Conservation (phyloP, 1,140 invertebrate species). For the Polypedilum pembai region DNA sequence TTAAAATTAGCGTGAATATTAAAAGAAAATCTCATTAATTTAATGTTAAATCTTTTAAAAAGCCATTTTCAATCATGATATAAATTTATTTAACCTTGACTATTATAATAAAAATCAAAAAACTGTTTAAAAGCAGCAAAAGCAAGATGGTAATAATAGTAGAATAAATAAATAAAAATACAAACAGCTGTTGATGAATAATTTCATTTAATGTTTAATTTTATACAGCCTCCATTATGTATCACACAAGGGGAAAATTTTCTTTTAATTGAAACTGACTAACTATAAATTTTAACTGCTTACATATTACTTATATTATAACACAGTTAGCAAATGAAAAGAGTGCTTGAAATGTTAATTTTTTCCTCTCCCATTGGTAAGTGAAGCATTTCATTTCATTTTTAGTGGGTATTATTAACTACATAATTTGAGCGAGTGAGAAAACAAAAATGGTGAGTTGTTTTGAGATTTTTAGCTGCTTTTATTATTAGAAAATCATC, state of each 20-base stretch:
- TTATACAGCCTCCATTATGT: background rate
- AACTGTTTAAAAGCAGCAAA: too few relatives aligned
- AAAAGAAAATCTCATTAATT: too few relatives aligned
- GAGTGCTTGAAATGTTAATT: background rate
- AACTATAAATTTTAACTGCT: slow-evolving; percentile 19
- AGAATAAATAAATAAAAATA: background rate
- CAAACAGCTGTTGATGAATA: slow-evolving; percentile 1
- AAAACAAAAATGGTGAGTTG: slow-evolving; percentile 6
- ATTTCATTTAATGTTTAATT: background rate
- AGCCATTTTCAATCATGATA: too few relatives aligned
- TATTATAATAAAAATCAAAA: too few relatives aligned
- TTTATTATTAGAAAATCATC: slow-evolving; percentile 5
- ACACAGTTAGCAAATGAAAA: slow-evolving; percentile 10
- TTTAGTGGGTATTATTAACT: background rate
- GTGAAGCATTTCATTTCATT: background rate
- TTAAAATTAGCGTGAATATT: too few relatives aligned
- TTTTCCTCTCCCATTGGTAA: background rate
- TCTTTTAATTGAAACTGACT: background rate
- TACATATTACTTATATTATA: slow-evolving; percentile 13
- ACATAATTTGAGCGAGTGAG: background rate
- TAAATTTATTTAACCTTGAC: too few relatives aligned
- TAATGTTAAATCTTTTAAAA: too few relatives aligned
- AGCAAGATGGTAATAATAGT: too few relatives aligned
- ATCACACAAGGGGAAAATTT: background rate
- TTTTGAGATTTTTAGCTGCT: background rate